Base-by-base conservation (phyloP, 2,113 vertebrate species). In the Gallinago undulata region DNA sequence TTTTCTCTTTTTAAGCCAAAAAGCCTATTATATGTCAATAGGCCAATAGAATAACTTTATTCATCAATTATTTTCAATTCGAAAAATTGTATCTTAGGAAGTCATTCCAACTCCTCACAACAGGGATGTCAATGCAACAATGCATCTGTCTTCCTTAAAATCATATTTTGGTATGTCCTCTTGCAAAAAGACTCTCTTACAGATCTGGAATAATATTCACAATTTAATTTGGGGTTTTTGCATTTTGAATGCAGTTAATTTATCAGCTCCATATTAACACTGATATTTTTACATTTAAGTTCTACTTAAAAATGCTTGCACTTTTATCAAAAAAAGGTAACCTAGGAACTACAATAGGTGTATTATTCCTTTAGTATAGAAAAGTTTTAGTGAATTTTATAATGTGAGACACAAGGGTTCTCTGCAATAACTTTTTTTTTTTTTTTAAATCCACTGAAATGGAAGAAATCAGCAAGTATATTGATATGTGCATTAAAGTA, bases 401-500 rank as follows among this genome's bases (percentile, higher is more conserved):
- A 89, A 66, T 0, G 5, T 19, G 47, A 84, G 47, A 67, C 45
- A 93, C 5, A 35, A 87, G 33, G 25, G 68, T 37, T 69, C 55
- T 64, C 82, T 90, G 68, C 25, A 96, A 63, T 50, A 87, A 66
- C 37, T 22, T 48, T 48, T 48, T 48, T 48, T 48, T 56, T 75
- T 55, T 69, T 93, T 69, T 14, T 3, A 33, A 93, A 95, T 93
- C 81, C 88, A 95, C 56, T 93, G 91, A 96, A 97, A 97, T 93
- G 80, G 85, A 97, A 98, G 90, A 96, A 97, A 97, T 91, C 77
- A 88, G 87, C 78, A 96, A 94, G 75, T 95, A 97, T 97, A 98
- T 97, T 97, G 96, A 98, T 98, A 97, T 85, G 69, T 97, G 67
- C 96, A 98, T 97, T 98, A 97, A 97, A 97, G 94, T 95, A 82